A percentile compares a stretch with the other conserved stretches of the same genome.
Conservation (phyloP, 2,113 vertebrate genomes). For the Formicarius rufipectus region DNA sequence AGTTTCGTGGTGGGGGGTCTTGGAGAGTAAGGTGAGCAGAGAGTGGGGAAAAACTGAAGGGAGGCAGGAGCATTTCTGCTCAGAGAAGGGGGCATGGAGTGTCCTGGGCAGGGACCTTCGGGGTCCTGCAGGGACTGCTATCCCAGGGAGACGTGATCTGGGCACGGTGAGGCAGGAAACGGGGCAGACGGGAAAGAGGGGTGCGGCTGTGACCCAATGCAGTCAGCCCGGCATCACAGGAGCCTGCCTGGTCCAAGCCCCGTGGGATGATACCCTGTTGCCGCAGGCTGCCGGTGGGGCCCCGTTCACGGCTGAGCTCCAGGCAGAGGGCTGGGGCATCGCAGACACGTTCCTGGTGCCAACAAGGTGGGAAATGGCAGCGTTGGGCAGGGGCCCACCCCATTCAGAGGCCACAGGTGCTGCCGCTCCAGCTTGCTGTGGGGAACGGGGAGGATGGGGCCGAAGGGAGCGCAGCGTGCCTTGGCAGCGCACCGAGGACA, state of each 20-base stretch:
- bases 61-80: not conserved
- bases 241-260: fast-evolving
- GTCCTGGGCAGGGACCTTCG: fast-evolving
- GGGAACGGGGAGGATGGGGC: not conserved
- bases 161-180: not conserved
- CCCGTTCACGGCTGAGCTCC: not conserved
- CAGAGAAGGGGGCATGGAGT: not conserved
- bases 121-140: fast-evolving
- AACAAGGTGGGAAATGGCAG: not conserved
- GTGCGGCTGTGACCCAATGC: not conserved
- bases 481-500: not conserved
- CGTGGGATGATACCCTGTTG: not conserved
- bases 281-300: not conserved
- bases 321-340: not conserved
- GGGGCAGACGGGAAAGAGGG: not conserved
- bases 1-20: not conserved
- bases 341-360: not conserved
- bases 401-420: not conserved
- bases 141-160: fast-evolving
- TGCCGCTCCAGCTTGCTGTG: fast-evolving
- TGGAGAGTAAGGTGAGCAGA: fast-evolving
- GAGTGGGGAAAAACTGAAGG: fast-evolving
- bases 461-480: not conserved
- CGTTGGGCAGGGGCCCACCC: not conserved
- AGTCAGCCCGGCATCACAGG: not conserved